Evolutionary conservation across 2,888 invertebrate species (phyloP).

Genomic region (Endotricha flammealis): DNA sequence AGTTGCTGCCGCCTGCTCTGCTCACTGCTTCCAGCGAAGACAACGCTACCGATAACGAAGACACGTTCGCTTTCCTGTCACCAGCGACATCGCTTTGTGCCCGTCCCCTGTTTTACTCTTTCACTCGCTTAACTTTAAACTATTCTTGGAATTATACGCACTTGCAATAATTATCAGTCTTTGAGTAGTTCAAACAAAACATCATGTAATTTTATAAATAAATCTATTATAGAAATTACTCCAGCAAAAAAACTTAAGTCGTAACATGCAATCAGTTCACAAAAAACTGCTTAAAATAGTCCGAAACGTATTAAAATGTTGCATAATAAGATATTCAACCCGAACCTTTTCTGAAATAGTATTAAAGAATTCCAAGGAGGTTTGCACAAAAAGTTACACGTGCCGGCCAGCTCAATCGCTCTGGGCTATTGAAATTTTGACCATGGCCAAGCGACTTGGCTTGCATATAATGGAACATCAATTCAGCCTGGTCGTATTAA

Average conservation of each 20-base stretch:
- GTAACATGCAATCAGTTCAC: conserved; percentile 32
- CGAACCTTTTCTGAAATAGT: conserved; percentile 49
- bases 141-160: not conserved
- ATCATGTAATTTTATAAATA: conserved; percentile 35
- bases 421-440: conserved; percentile 71
- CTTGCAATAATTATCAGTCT: too few species aligned
- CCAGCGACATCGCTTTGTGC: conserved; percentile 1
- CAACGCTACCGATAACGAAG: conserved; percentile 29
- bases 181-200: conserved; percentile 19
- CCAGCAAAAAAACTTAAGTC: conserved; percentile 29
- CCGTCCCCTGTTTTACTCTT: not conserved
- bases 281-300: conserved; percentile 34
- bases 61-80: conserved; percentile 30
- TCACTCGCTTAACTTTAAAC: too few species aligned
- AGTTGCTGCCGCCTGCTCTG: conserved; percentile 57
- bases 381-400: conserved; percentile 75
- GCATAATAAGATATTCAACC: conserved; percentile 71
- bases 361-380: conserved; percentile 64
- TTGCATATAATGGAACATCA: conserved; percentile 66
- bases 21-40: conserved; percentile 30
- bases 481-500: conserved; percentile 45
- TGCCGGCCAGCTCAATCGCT: conserved; percentile 64
- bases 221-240: conserved; percentile 30
- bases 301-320: conserved; percentile 52
- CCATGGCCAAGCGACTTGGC: conserved; percentile 51